These are phyloP conservation scores for Xanthia icteritia DNA, from an alignment of 2,888 invertebrate genomes.

Conservation along the genomic window DNA sequence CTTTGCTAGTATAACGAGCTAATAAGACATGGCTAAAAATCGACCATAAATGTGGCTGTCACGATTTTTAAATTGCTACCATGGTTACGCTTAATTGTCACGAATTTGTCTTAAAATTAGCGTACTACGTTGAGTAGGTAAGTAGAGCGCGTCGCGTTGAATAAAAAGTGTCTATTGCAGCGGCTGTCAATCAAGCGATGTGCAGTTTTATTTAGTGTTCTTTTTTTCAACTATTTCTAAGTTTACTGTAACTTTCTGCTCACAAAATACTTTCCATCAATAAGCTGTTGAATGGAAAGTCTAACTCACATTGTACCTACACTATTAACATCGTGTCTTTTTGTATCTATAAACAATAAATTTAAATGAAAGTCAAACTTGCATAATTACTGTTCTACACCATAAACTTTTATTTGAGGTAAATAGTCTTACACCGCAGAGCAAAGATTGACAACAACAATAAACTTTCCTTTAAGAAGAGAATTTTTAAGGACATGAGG, in stretches of 20 bases:
- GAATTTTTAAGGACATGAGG: background rate
- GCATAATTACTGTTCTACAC: constrained; percentile 28
- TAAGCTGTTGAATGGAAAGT: constrained; percentile 71
- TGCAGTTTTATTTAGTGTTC: constrained; percentile 70
- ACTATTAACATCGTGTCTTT: constrained; percentile 34
- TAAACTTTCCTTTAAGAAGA: constrained; percentile 17
- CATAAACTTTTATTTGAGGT: constrained; percentile 26
- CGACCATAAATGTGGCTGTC: constrained; percentile 52
- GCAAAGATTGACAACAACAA: constrained; percentile 20
- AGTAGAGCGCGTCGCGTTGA: constrained; percentile 78
- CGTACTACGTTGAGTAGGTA: constrained; percentile 72
- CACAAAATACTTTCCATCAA: constrained; percentile 79
- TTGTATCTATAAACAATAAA: constrained; percentile 37
- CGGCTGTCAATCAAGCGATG: constrained; percentile 73
- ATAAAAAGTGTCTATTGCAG: constrained; percentile 73
- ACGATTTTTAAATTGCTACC: constrained; percentile 63
- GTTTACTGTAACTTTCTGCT: constrained; percentile 72
- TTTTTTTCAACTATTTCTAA: constrained; percentile 73
- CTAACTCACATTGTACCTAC: constrained; percentile 27
- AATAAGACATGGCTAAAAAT: constrained; percentile 39
- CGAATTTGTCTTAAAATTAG: constrained; percentile 76
- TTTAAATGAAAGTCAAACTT: constrained; percentile 24
- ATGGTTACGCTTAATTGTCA: constrained; percentile 73
- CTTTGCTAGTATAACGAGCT: background rate
- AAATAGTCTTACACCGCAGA: constrained; percentile 25